Conservation (phyloP, 2,888 invertebrate genomes). For the Herminia tarsipennalis region DNA sequence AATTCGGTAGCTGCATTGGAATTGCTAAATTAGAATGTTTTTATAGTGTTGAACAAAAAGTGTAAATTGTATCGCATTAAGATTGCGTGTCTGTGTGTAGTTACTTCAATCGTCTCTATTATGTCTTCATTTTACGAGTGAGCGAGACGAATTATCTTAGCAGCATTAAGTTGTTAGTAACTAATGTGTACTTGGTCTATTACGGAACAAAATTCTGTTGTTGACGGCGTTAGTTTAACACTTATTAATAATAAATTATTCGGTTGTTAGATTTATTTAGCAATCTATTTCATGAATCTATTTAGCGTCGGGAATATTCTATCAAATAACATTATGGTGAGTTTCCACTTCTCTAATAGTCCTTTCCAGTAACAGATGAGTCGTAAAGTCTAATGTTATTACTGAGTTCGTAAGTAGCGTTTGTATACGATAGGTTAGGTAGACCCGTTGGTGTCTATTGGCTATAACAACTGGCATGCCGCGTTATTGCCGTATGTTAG, state of each 20-base stretch:
- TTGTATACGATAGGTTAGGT: constrained; percentile 3
- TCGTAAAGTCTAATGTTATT: constrained; percentile 7
- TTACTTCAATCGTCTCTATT: constrained; percentile 64
- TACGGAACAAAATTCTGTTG: constrained; percentile 31
- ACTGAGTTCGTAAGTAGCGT: constrained; percentile 3
- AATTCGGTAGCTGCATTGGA: constrained; percentile 57
- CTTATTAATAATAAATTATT: constrained; percentile 22
- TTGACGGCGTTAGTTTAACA: constrained; percentile 25
- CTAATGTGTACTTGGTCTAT: constrained; percentile 32
- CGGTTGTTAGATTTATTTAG: neutral
- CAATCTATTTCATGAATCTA: neutral
- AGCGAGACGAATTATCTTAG: constrained; percentile 46
- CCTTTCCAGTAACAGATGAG: neutral
- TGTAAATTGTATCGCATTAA: constrained; percentile 55
- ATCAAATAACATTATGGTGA: neutral
- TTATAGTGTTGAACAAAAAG: constrained; percentile 52
- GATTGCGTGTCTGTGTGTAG: constrained; percentile 55
- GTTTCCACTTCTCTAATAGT: neutral
- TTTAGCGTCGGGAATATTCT: neutral
- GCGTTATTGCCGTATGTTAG: constrained; percentile 11
- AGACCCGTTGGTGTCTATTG: constrained; percentile 4
- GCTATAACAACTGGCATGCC: constrained; percentile 11
- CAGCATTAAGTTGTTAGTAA: constrained; percentile 37
- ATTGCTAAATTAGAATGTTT: constrained; percentile 54
- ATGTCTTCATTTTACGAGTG: constrained; percentile 67